Evolutionary conservation across 30 jellyfish, hydroid and myxozoan species (phyloP), one percentile per base, ranked within the genome.

Genomic region (Nemopilema nomurai): DNA sequence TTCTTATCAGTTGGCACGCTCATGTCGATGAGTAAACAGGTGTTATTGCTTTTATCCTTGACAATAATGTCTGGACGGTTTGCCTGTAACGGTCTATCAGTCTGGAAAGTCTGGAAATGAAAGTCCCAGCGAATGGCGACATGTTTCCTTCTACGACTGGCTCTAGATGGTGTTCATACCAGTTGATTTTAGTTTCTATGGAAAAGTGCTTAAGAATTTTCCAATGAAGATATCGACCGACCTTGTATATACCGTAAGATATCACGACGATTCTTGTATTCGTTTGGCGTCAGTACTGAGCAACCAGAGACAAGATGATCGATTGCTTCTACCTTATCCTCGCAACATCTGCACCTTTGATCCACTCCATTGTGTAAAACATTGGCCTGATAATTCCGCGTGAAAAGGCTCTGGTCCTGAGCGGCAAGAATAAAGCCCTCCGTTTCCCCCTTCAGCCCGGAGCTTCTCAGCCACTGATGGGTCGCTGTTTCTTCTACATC

Each of bases 21-120:
- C 89, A 29, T 62, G 22, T 64, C 88, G 1, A 76, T 76, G 23
- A 49, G 33, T 16, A 65, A 41, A 32, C 90, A 80, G 22, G 33
- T 65, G 25, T 80, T 66, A 16, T 27, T 27, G 22, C 0, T 22
- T 18, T 26, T 7, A 69, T 80, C 90, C 26, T 65, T 80, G 51
- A 80, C 83, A 80, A 66, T 30, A 67, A 80, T 80, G 23, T 80
- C 90, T 64, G 90, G 90, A 21, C 83, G 83, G 28, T 80, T 80
- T 4, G 83, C 88, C 33, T 78, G 53, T 23, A 78, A 25, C 16
- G 74, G 19, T 16, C 87, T 22, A 31, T 50, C 64, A 7, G 88
- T 78, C 68, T 53, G 77, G 27, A 51, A 18, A 18, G 88, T 67
- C 13, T 41, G 57, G 57, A 41, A 6, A 3, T 6, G 9, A 28